Evolutionary conservation across 2,888 invertebrate species (phyloP).

Genomic region (Ormyrus nitidulus): DNA sequence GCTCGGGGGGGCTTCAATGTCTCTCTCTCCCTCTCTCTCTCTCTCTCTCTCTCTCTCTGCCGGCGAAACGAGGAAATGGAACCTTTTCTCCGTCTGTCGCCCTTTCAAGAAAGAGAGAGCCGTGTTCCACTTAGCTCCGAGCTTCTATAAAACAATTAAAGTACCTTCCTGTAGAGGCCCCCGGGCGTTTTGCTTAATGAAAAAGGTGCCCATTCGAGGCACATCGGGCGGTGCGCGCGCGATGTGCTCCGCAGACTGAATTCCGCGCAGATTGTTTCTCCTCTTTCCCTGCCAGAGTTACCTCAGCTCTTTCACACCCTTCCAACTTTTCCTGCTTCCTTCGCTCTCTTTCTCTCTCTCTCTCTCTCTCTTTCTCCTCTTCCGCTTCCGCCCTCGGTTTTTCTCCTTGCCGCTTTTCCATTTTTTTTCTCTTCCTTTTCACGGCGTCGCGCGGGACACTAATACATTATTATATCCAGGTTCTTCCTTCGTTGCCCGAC

Average conservation of each 20-base stretch:
- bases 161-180: constrained; percentile 40
- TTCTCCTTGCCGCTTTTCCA: too few species aligned
- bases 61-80: constrained; percentile 36
- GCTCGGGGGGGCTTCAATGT: too few species aligned
- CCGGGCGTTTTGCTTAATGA: constrained; percentile 55
- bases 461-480: not conserved
- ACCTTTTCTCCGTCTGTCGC: not conserved
- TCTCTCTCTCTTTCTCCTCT: too few species aligned
- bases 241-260: constrained; percentile 46
- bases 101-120: constrained; percentile 25
- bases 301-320: not conserved
- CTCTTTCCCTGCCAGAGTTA: not conserved
- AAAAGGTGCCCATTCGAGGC: constrained; percentile 52
- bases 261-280: constrained; percentile 46
- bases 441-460: not conserved
- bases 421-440: too few species aligned
- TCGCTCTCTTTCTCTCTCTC: too few species aligned
- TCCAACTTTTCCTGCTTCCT: not conserved
- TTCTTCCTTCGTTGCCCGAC: not conserved
- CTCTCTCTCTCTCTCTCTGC: not conserved
- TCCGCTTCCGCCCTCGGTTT: too few species aligned
- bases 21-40: not conserved
- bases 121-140: constrained; percentile 49
- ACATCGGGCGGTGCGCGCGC: constrained; percentile 24
- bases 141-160: constrained; percentile 56